Evolutionary conservation across 2,888 invertebrate genomes (phyloP).

Genomic region (Parnassius glacialis): DNA sequence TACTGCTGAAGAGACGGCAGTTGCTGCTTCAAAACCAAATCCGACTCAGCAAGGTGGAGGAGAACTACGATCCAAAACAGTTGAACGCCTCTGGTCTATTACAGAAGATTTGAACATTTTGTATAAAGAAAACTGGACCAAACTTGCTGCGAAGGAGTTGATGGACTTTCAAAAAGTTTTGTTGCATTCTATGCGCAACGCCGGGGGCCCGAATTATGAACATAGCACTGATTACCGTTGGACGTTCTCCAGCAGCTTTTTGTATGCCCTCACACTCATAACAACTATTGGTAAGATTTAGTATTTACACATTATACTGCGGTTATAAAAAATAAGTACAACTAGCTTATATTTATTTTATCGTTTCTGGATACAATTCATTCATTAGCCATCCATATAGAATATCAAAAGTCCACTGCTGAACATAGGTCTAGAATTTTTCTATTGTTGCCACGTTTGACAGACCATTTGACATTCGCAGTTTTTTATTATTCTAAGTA

Average conservation of each 20-base stretch:
- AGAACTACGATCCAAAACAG: slow-evolving; percentile 85
- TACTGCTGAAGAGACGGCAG: slow-evolving; percentile 79
- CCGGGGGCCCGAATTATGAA: slow-evolving; percentile 51
- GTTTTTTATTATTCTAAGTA: too few relatives aligned
- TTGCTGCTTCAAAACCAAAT: slow-evolving; percentile 83
- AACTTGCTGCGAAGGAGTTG: slow-evolving; percentile 92
- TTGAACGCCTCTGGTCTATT: slow-evolving; percentile 91
- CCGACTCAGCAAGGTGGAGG: slow-evolving; percentile 78
- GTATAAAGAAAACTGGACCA: slow-evolving; percentile 95
- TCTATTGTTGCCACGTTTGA: too few relatives aligned
- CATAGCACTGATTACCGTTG: slow-evolving; percentile 84
- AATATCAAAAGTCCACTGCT: too few relatives aligned
- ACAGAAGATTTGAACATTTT: slow-evolving; percentile 93
- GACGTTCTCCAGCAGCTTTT: slow-evolving; percentile 95
- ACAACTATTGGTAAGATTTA: slow-evolving; percentile 93
- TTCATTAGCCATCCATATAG: background rate
- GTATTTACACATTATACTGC: background rate
- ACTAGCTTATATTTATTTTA: background rate
- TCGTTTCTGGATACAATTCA: background rate
- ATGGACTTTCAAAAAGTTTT: slow-evolving; percentile 88
- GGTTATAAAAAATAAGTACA: background rate
- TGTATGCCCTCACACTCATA: slow-evolving; percentile 95
- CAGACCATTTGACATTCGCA: too few relatives aligned
- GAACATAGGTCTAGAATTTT: too few relatives aligned
- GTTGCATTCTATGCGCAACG: slow-evolving; percentile 68